A percentile compares a stretch with the other conserved stretches of the same genome.
Conservation (phyloP, 2,113 vertebrate genomes). For the Trogon melanurus region DNA sequence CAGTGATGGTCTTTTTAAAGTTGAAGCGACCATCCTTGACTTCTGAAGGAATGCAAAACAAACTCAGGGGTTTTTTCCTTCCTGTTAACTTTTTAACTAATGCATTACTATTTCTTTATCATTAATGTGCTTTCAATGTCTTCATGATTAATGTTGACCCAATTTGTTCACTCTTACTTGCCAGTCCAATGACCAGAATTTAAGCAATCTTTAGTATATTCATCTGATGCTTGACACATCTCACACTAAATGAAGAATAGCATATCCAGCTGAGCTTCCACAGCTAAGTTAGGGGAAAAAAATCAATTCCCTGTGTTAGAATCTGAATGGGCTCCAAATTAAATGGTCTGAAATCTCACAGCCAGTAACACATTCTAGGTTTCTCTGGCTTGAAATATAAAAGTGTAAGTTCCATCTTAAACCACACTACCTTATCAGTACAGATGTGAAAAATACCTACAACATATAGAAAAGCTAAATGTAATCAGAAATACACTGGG, state of each 20-base stretch:
- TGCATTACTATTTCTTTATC: not conserved
- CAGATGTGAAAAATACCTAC: not conserved
- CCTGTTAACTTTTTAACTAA: not conserved
- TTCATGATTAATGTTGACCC: not conserved
- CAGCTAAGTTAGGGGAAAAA: not conserved
- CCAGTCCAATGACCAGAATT: not conserved
- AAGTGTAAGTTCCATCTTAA: not conserved
- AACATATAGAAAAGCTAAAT: not conserved
- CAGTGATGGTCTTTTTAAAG: not conserved
- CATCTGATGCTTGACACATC: not conserved
- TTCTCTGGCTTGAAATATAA: not conserved
- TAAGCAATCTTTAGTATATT: not conserved
- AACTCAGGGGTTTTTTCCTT: not conserved
- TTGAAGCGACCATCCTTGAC: not conserved
- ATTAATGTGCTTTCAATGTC: not conserved
- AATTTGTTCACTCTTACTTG: not conserved
- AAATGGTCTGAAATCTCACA: not conserved
- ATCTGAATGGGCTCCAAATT: not conserved
- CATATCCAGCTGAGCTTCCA: not conserved
- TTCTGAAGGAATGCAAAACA: not conserved
- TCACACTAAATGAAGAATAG: not conserved
- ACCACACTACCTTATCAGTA: not conserved
- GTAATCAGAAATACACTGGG: not conserved
- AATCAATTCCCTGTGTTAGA: not conserved
- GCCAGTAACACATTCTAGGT: not conserved